A percentile compares a stretch with the other conserved stretches of the same genome.
These are phyloP conservation scores for Bergia puertoricense DNA, from an alignment of 92 coral and sea anemone species.

Conservation along the genomic window DNA sequence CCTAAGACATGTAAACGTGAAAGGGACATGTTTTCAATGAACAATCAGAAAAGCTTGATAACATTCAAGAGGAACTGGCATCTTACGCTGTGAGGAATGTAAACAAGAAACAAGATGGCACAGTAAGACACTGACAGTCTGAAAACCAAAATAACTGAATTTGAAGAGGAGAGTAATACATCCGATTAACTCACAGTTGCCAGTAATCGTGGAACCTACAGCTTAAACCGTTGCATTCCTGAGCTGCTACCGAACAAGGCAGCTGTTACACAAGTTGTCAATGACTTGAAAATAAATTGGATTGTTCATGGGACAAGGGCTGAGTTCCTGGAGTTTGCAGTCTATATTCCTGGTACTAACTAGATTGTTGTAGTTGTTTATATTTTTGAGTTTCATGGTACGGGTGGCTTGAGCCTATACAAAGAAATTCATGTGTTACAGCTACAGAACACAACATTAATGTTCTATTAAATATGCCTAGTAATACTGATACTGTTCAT, in stretches of 20 bases:
- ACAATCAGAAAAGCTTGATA: no score
- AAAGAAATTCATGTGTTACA: not conserved
- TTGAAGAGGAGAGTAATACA: no score
- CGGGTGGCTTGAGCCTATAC: not conserved
- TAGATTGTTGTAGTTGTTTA: not conserved
- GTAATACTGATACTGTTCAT: not conserved
- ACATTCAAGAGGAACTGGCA: no score
- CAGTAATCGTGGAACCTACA: no score
- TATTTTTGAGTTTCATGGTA: not conserved
- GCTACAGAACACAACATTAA: not conserved
- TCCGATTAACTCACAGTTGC: no score
- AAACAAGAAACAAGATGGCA: no score
- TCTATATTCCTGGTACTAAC: not conserved
- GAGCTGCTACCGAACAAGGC: not conserved
- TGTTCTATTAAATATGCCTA: not conserved
- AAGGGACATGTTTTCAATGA: no score
- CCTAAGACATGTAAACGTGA: no score
- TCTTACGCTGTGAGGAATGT: no score
- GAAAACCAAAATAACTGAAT: no score
- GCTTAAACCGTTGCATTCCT: no score
- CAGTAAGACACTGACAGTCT: no score
- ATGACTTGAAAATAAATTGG: not conserved
- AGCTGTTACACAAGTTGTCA: not conserved
- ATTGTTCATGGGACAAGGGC: not conserved
- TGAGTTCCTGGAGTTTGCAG: conserved; percentile 3